phyloP scores from a whole-genome alignment of 2,113 vertebrate species.

The Crotalus tigris region DNA sequence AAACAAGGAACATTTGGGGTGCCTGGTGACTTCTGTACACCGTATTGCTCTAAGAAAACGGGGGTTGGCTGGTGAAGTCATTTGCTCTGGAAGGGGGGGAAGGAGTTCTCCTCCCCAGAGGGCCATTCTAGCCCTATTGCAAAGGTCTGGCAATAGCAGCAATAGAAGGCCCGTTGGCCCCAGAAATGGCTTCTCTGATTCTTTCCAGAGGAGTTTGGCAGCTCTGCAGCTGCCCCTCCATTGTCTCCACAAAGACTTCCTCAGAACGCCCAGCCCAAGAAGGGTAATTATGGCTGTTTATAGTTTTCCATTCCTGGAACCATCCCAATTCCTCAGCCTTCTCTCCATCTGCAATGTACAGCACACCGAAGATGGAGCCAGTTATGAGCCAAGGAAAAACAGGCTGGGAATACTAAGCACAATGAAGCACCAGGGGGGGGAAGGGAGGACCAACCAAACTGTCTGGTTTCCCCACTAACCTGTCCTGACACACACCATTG shows the following conservation, averaged over 20 bases:
- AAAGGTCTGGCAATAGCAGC: neutral
- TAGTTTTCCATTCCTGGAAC: slow-evolving; percentile 58
- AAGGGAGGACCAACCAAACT: rapidly evolving
- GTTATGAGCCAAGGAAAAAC: slow-evolving; percentile 27
- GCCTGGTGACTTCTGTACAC: neutral
- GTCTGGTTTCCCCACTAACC: rapidly evolving
- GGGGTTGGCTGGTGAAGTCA: neutral
- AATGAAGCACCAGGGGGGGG: neutral
- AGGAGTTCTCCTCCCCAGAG: neutral
- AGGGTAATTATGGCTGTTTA: slow-evolving; percentile 42
- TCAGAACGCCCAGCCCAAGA: slow-evolving; percentile 24
- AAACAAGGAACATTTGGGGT: neutral
- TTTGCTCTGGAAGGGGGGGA: neutral
- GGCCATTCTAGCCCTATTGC: neutral
- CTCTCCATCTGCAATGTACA: slow-evolving; percentile 61
- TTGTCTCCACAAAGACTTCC: slow-evolving; percentile 63
- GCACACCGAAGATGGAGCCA: slow-evolving; percentile 26
- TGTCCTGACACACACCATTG: neutral
- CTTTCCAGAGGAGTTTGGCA: slow-evolving; percentile 6
- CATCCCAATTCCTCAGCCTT: slow-evolving; percentile 43
- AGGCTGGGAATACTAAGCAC: slow-evolving; percentile 11
- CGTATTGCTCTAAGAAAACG: neutral
- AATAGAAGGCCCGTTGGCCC: neutral
- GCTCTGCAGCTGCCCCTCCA: slow-evolving; percentile 59
- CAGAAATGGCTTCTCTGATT: neutral